Evolutionary conservation across 2,888 invertebrate species (phyloP).

Genomic region (Apodemia duryi): DNA sequence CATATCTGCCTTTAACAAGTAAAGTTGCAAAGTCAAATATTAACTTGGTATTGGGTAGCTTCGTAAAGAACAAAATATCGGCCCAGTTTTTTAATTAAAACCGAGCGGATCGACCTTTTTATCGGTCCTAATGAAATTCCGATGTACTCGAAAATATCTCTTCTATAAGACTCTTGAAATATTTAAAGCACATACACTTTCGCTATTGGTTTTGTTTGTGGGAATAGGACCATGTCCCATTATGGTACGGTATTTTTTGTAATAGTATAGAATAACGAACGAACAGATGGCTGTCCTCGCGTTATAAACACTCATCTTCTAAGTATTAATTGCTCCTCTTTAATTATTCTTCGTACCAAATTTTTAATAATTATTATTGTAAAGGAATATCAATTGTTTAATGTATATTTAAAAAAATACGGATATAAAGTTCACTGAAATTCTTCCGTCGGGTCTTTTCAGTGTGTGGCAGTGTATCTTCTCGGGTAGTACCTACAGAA

Average conservation of each 20-base stretch:
- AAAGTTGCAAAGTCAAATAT: constrained; percentile 17
- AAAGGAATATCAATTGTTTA: no score
- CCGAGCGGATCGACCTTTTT: constrained; percentile 23
- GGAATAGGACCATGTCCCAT: not conserved
- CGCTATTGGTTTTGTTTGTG: constrained; percentile 7
- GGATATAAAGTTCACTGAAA: no score
- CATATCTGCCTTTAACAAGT: not conserved
- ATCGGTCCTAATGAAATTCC: constrained; percentile 32
- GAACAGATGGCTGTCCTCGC: no score
- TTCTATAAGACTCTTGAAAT: constrained; percentile 17
- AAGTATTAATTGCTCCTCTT: no score
- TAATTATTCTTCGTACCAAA: no score
- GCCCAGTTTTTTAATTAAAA: constrained; percentile 23
- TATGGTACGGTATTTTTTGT: not conserved
- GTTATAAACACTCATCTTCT: not conserved
- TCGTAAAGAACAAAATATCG: constrained; percentile 19
- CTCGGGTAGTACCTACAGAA: no score
- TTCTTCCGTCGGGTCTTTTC: no score
- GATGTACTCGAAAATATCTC: constrained; percentile 30
- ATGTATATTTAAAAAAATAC: no score
- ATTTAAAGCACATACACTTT: constrained; percentile 11
- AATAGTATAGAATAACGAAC: no score
- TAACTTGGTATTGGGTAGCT: constrained; percentile 17
- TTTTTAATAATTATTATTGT: no score
- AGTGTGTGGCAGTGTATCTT: no score